A percentile compares a stretch with the other conserved stretches of the same genome.
Evolutionary conservation across 2,888 invertebrate genomes (phyloP).

Genomic region (Eutolmus rufibarbis): DNA sequence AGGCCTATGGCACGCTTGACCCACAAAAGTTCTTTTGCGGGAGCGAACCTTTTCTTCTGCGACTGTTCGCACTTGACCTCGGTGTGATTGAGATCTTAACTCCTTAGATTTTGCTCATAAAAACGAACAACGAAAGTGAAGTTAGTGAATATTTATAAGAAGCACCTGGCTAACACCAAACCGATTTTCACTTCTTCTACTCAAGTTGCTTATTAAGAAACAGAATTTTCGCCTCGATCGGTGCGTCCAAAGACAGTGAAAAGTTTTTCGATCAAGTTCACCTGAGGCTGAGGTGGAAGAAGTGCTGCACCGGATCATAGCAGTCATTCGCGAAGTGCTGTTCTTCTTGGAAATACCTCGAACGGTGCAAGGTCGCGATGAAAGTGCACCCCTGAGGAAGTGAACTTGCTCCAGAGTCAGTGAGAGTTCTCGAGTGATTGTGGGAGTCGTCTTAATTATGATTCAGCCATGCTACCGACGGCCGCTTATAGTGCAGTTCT

Average conservation of each 20-base stretch:
- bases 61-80: not conserved
- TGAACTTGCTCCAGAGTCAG: not conserved
- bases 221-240: not conserved
- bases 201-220: not conserved
- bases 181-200: not conserved
- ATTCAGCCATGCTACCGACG: not conserved
- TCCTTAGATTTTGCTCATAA: not conserved
- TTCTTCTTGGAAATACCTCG: not conserved
- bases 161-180: not conserved
- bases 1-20: not conserved
- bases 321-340: not conserved
- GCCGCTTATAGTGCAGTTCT: not conserved
- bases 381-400: not conserved
- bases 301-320: not conserved
- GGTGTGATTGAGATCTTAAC: not conserved
- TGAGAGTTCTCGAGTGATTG: slow-evolving; percentile 23
- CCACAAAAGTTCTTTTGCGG: not conserved
- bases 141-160: not conserved
- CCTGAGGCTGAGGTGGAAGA: not conserved
- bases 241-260: not conserved
- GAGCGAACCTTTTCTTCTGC: not conserved
- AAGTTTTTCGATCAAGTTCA: not conserved
- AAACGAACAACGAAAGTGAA: slow-evolving; percentile 4
- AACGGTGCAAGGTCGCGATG: not conserved
- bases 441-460: not conserved